Conservation (phyloP, 2,797 vertebrate species). For the Hypotaenidia philippensis region DNA sequence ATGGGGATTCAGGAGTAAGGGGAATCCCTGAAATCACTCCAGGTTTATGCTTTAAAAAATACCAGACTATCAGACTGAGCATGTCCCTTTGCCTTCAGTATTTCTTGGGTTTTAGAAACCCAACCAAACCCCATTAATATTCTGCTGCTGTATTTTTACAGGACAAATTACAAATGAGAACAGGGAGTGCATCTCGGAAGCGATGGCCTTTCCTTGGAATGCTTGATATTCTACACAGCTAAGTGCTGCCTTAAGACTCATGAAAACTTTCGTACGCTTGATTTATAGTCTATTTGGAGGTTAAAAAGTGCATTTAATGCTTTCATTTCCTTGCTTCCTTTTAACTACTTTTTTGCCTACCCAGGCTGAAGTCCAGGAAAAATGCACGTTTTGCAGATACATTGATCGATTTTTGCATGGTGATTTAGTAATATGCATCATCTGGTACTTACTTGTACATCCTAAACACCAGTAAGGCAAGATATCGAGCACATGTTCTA, state of each 20-base stretch:
- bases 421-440: slow-evolving; percentile 29
- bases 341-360: not conserved
- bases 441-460: not conserved
- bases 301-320: not conserved
- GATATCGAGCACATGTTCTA: not conserved
- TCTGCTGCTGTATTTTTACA: not conserved
- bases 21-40: not conserved
- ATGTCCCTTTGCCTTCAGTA: not conserved
- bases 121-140: not conserved
- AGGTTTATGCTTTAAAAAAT: not conserved
- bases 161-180: slow-evolving; percentile 19
- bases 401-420: not conserved
- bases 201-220: not conserved
- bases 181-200: not conserved
- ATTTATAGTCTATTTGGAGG: slow-evolving; percentile 13
- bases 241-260: slow-evolving; percentile 10
- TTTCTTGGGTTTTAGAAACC: not conserved
- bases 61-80: not conserved
- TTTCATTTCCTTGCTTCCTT: not conserved
- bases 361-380: slow-evolving; percentile 15
- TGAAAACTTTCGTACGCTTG: not conserved
- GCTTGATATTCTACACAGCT: not conserved
- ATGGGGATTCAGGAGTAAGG: not conserved
- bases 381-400: slow-evolving; percentile 5
- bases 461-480: not conserved